These are phyloP conservation scores for Chelonia mydas DNA, from an alignment of 2,797 vertebrate species.

Conservation along the genomic window DNA sequence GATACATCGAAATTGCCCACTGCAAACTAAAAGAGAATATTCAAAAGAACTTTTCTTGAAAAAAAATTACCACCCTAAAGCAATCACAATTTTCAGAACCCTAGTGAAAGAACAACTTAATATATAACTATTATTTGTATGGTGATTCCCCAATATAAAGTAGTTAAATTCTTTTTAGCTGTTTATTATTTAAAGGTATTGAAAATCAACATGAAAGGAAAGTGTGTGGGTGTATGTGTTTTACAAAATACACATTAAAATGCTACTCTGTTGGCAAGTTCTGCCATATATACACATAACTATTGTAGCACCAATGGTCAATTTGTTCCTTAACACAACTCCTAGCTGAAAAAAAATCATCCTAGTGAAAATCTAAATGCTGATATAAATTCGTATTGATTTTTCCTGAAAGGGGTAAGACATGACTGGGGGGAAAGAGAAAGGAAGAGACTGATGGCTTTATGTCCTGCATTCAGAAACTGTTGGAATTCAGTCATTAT, in stretches of 20 bases:
- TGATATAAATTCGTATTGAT: constrained; percentile 43
- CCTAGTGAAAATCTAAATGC: constrained; percentile 8
- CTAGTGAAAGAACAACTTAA: constrained; percentile 5
- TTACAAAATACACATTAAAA: neutral
- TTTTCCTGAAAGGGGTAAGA: constrained; percentile 12
- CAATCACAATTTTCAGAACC: constrained; percentile 33
- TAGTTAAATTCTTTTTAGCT: neutral
- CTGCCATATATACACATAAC: neutral
- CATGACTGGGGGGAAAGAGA: constrained; percentile 8
- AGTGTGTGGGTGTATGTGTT: neutral
- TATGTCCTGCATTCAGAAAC: constrained; percentile 32
- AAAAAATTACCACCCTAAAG: neutral
- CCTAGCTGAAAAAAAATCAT: neutral
- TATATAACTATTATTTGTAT: constrained; percentile 37
- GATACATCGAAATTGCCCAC: neutral
- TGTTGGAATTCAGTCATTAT: constrained; percentile 40
- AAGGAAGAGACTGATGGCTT: constrained; percentile 27
- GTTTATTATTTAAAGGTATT: neutral
- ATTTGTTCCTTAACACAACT: constrained; percentile 4
- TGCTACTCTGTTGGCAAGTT: neutral
- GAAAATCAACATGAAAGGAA: neutral
- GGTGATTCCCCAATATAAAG: neutral
- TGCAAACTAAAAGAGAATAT: neutral
- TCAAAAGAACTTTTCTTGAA: neutral
- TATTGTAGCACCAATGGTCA: neutral